phyloP scores from a whole-genome alignment of 2,888 invertebrate genomes.

The Ophion ellenae region DNA sequence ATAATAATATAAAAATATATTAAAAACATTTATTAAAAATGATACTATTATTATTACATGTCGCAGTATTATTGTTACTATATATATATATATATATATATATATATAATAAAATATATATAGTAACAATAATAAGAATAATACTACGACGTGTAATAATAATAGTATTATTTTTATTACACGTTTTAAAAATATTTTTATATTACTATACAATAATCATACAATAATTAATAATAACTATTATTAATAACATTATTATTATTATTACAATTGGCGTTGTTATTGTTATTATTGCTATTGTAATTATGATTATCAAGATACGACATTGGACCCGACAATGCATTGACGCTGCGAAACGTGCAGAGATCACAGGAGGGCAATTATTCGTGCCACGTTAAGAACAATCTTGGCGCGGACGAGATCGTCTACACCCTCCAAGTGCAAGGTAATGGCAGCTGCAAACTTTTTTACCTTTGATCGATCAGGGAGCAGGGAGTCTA shows the following conservation, averaged over 20 bases:
- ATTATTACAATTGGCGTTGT: background rate
- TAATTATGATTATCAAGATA: slow-evolving; percentile 73
- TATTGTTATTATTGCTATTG: background rate
- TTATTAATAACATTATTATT: background rate
- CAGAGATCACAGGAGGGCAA: slow-evolving; percentile 85
- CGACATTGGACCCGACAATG: slow-evolving; percentile 84
- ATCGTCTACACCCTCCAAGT: slow-evolving; percentile 85
- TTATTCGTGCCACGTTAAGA: slow-evolving; percentile 85
- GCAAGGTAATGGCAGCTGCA: slow-evolving; percentile 82
- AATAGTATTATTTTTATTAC: too few relatives aligned
- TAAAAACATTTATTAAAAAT: too few relatives aligned
- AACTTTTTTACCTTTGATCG: slow-evolving; percentile 46
- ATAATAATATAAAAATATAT: background rate
- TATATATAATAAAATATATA: too few relatives aligned
- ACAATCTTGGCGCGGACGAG: slow-evolving; percentile 85
- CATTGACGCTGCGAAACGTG: slow-evolving; percentile 84
- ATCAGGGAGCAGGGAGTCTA: slow-evolving; percentile 22
- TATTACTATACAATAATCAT: too few relatives aligned
- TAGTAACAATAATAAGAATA: too few relatives aligned
- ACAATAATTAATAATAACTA: too few relatives aligned
- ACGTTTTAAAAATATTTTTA: too few relatives aligned
- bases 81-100: too few relatives aligned
- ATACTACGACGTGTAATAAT: too few relatives aligned
- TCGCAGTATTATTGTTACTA: too few relatives aligned
- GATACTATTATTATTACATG: background rate